A percentile compares a stretch with the other conserved stretches of the same genome.
phyloP scores from a whole-genome alignment of 2,888 invertebrate genomes.

The Papilio protenor region DNA sequence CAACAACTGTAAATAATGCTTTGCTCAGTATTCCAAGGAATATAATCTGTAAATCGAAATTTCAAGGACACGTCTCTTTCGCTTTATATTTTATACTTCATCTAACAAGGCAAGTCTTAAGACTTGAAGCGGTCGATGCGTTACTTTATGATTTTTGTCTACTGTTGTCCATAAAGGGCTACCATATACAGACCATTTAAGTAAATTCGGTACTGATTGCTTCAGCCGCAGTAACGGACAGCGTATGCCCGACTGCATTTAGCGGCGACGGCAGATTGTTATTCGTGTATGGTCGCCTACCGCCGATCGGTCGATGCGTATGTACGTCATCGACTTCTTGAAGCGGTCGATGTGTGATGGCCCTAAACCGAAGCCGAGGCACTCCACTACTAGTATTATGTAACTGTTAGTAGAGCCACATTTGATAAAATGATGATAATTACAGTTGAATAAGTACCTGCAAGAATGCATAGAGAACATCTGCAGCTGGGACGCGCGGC shows the following conservation, averaged over 20 bases:
- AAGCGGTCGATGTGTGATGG: background rate
- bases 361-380: background rate
- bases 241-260: too few species aligned
- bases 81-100: background rate
- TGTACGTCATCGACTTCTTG: background rate
- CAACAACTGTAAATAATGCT: background rate
- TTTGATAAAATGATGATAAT: background rate
- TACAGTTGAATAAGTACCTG: slow-evolving; percentile 63
- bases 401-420: background rate
- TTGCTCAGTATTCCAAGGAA: background rate
- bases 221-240: too few species aligned
- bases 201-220: too few species aligned
- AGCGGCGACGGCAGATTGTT: too few species aligned
- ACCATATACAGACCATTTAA: too few species aligned
- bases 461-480: slow-evolving; percentile 62
- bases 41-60: background rate
- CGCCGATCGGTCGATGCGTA: background rate
- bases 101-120: background rate
- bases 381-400: background rate
- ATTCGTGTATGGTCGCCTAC: too few species aligned
- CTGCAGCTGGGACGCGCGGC: slow-evolving; percentile 65
- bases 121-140: too few species aligned
- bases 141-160: too few species aligned
- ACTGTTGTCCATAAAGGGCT: too few species aligned
- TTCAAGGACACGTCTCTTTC: background rate